phyloP scores from a whole-genome alignment of 2,888 invertebrate genomes.

The Tinea semifulvella region DNA sequence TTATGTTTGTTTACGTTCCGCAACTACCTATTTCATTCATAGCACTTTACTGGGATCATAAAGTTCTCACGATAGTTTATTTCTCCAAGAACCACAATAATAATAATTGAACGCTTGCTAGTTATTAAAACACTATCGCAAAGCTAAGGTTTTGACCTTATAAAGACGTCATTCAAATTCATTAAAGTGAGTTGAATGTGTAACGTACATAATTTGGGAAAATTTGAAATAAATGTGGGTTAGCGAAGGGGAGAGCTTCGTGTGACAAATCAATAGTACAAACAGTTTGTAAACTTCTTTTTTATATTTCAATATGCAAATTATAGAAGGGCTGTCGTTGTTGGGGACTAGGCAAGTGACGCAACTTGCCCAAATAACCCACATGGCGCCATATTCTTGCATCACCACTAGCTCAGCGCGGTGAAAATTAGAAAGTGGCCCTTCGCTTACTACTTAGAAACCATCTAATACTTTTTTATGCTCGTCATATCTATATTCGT shows the following conservation, averaged over 20 bases:
- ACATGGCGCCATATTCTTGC: constrained; percentile 31
- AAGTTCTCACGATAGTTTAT: too few species aligned
- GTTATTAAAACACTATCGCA: too few species aligned
- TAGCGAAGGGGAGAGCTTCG: constrained; percentile 2
- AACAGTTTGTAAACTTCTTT: background rate
- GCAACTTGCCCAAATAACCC: constrained; percentile 31
- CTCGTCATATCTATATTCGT: too few species aligned
- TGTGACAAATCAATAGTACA: constrained; percentile 3
- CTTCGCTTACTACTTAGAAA: too few species aligned
- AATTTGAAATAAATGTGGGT: constrained; percentile 11
- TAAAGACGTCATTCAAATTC: too few species aligned
- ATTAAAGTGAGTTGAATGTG: too few species aligned
- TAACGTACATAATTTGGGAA: too few species aligned
- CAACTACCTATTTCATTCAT: constrained; percentile 9
- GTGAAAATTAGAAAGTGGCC: constrained; percentile 52
- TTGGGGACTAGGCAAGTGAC: constrained; percentile 7
- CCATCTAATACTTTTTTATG: too few species aligned
- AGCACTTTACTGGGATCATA: too few species aligned
- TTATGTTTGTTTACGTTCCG: constrained; percentile 15
- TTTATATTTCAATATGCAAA: constrained; percentile 5
- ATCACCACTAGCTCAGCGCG: constrained; percentile 22
- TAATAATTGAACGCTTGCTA: too few species aligned
- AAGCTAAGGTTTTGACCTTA: too few species aligned
- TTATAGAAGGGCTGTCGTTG: background rate
- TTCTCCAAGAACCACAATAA: too few species aligned